Evolutionary conservation across 2,113 vertebrate species (phyloP), one percentile per base, ranked within the genome.

Genomic region (Typhlomys cinereus): DNA sequence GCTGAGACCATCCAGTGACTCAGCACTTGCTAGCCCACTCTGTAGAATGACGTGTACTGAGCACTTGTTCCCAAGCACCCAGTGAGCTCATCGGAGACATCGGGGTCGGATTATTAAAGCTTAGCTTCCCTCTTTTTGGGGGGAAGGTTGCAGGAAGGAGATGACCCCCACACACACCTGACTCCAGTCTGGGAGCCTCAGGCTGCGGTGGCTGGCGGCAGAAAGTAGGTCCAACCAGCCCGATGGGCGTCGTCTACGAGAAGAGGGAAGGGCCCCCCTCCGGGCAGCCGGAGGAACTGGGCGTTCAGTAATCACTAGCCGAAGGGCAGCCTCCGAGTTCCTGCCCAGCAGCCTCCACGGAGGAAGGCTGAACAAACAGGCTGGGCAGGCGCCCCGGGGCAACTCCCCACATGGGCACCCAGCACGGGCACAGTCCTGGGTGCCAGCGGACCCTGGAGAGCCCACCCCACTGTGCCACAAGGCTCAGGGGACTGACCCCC

Each of bases 151-250:
- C n/a, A 21, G 52, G 15, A 27, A 54, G 66, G 64, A 21, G 23
- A 29, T 76, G 6, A 36, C 29, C n/a, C 41, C 34, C n/a, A n/a
- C n/a, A n/a, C n/a, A n/a, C n/a, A n/a, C n/a, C n/a, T 70, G 50
- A 54, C 67, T 66, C 41, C 15, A 34, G 86, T 25, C 80, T 6
- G 64, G 54, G 29, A 36, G 76, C 70, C 57, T 70, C 5, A 27
- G 69, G 23, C 80, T 36, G 69, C 7, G 10, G 18, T n/a, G n/a
- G n/a, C n/a, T n/a, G n/a, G n/a, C n/a, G n/a, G n/a, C 6, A n/a
- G 5, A 1, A 25, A 86, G 91, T 90, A 95, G 71, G 87, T 81
- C 78, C 80, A 67, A 93, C 93, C 61, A 93, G 94, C 74, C 39
- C 13, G 48, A 48, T 1, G 0, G 46, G 85, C 17, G 29, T n/a